Evolutionary conservation across 2,888 invertebrate genomes (phyloP).

Genomic region (Ariolimax columbianus): DNA sequence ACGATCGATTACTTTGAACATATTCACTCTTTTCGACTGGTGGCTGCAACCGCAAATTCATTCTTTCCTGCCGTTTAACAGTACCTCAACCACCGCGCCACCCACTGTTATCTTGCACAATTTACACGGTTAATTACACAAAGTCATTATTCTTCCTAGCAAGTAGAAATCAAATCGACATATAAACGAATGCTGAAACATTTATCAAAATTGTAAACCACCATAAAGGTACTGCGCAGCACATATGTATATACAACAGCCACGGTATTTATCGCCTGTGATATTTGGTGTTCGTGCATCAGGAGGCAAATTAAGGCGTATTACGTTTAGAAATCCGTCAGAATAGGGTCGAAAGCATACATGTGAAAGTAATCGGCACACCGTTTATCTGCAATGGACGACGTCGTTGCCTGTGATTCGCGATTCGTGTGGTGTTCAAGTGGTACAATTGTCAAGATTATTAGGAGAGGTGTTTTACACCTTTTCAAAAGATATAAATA

Average conservation of each 20-base stretch:
- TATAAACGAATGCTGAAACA: not conserved
- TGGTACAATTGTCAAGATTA: too few species aligned
- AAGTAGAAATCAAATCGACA: not conserved
- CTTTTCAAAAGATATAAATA: too few species aligned
- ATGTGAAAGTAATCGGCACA: not conserved
- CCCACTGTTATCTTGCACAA: too few species aligned
- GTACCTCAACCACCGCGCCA: too few species aligned
- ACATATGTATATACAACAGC: not conserved
- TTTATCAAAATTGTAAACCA: not conserved
- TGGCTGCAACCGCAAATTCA: not conserved
- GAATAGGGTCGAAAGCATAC: not conserved
- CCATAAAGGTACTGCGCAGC: not conserved
- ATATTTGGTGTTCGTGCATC: not conserved
- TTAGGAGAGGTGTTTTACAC: too few species aligned
- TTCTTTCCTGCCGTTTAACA: too few species aligned
- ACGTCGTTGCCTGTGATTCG: not conserved
- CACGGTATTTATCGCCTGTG: not conserved
- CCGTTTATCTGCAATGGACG: not conserved
- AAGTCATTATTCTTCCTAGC: not conserved
- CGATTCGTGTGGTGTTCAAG: too few species aligned
- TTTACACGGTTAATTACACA: not conserved
- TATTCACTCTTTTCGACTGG: not conserved
- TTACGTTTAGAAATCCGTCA: not conserved
- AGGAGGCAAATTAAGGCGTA: not conserved
- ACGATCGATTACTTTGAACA: too few species aligned